Base-by-base conservation (phyloP, 2,888 invertebrate species). In the Macrosiphum euphorbiae region DNA sequence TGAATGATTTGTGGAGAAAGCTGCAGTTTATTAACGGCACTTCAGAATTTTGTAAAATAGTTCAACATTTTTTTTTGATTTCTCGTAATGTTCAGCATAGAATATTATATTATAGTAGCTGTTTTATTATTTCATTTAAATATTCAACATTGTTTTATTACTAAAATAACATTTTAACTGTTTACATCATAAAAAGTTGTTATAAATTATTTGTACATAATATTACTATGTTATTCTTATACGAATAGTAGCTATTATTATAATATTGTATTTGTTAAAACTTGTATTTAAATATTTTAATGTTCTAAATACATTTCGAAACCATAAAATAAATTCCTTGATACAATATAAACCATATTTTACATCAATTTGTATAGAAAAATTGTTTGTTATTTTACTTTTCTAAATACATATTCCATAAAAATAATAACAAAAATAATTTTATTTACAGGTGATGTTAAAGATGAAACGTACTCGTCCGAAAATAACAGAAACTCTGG, bases 401-500 rank as follows among this genome's bases (percentile, higher is more conserved):
- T 67, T n/a, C 16, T 35, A 67, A 67, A 11, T 67, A 35, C 16
- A n/a, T 67, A 16, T 67, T 67, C n/a, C 5, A 67, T 5, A 67
- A 67, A 16, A 67, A 58, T 58, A 67, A 35, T 67, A 35, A 67
- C 16, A 20, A 67, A 5, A 50, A 20, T 94, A 61, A 92, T 95
- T 94, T 94, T 95, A 94, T 47, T 95, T 95, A 97, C 97, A 96
- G 97, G 97, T 96, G 97, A 96, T 95, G 96, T 97, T 95, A 98
- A 97, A 95, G 97, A 97, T 95, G 97, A 96, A 96, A 97, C 96
- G 91, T 96, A 96, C 95, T 97, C 97, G 94, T 96, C 96, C 95
- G 98, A 97, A 95, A 97, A 97, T 96, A 97, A 97, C 96, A 97
- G 97, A 95, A 96, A 96, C 95, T 97, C 97, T 94, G 97, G 97